Conservation (phyloP, 1,140 invertebrate genomes). For the Dolichoris vasculosae region DNA sequence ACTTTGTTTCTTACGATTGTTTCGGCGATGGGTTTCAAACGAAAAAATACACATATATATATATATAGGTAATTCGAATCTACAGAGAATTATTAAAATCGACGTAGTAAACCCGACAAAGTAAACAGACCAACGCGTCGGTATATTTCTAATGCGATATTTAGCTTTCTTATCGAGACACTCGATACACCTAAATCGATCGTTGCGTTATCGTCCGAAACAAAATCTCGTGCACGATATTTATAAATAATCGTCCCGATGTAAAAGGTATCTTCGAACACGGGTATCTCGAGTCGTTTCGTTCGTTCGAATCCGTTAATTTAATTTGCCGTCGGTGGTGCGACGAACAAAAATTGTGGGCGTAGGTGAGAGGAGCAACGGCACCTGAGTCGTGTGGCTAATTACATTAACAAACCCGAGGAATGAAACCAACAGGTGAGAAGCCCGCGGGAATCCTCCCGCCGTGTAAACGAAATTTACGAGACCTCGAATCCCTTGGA, state of each 20-base stretch:
- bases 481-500: slow-evolving; percentile 33
- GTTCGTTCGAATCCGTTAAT: slow-evolving; percentile 37
- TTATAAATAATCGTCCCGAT: background rate
- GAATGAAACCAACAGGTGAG: slow-evolving; percentile 50
- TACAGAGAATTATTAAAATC: too few relatives aligned
- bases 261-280: background rate
- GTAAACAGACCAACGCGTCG: too few relatives aligned
- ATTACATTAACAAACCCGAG: slow-evolving; percentile 51
- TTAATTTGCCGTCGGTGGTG: slow-evolving; percentile 28
- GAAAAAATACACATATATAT: too few relatives aligned
- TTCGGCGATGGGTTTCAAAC: too few relatives aligned
- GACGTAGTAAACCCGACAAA: too few relatives aligned
- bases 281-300: background rate
- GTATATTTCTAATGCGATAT: background rate
- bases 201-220: background rate
- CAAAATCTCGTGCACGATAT: background rate
- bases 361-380: background rate
- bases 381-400: slow-evolving; percentile 18
- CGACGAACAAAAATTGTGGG: background rate
- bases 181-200: background rate
- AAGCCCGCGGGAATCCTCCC: slow-evolving; percentile 33
- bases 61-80: too few relatives aligned
- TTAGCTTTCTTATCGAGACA: background rate
- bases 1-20: too few relatives aligned
- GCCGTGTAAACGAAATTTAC: slow-evolving; percentile 49